phyloP scores from a whole-genome alignment of 1,140 invertebrate genomes.

The Aphelinus atriplicis region DNA sequence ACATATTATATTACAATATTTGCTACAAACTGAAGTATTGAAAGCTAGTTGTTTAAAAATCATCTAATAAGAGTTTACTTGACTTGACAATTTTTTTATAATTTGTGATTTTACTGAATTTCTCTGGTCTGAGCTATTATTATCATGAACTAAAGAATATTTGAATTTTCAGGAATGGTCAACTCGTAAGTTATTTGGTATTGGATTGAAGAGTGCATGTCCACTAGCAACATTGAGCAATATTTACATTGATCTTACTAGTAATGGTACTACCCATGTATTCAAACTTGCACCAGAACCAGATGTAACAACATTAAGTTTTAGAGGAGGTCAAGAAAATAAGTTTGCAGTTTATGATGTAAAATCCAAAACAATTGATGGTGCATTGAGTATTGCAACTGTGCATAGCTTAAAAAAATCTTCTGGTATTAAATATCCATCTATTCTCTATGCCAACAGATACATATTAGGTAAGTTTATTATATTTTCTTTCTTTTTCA shows the following conservation, averaged over 20 bases:
- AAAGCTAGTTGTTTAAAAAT: too few species aligned
- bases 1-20: not conserved
- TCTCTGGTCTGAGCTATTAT: too few species aligned
- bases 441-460: slow-evolving; percentile 80
- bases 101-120: too few species aligned
- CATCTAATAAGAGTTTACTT: too few species aligned
- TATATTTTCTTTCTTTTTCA: not conserved
- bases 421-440: slow-evolving; percentile 70
- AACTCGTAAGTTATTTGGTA: slow-evolving; percentile 85
- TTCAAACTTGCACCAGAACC: slow-evolving; percentile 71
- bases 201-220: slow-evolving; percentile 81
- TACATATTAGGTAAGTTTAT: slow-evolving; percentile 77
- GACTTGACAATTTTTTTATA: too few species aligned
- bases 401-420: slow-evolving; percentile 61
- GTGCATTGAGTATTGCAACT: slow-evolving; percentile 77
- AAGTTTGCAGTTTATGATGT: slow-evolving; percentile 78
- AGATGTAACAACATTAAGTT: slow-evolving; percentile 67
- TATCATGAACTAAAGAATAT: too few species aligned
- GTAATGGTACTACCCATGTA: slow-evolving; percentile 67
- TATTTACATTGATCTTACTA: slow-evolving; percentile 85
- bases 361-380: slow-evolving; percentile 59
- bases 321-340: slow-evolving; percentile 74
- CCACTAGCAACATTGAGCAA: slow-evolving; percentile 80
- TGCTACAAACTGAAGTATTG: not conserved
- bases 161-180: slow-evolving; percentile 77